Percentiles rank a stretch among this genome's conserved stretches.
phyloP scores from a whole-genome alignment of 2,797 vertebrate species.

The Odontamblyopus lacepedii region DNA sequence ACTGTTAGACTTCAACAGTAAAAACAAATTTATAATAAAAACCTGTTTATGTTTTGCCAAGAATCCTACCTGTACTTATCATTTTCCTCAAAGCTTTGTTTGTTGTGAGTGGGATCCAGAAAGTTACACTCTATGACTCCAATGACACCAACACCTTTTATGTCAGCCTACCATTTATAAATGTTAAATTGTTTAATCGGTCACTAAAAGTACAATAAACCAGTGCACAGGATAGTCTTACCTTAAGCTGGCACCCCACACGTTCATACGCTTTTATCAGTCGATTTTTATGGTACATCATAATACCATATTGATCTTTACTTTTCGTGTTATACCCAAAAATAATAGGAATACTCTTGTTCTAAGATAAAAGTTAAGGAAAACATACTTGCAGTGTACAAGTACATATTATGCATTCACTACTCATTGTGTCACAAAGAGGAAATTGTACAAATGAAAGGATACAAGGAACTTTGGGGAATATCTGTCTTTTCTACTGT shows the following conservation, averaged over 20 bases:
- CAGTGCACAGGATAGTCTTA: slow-evolving; percentile 54
- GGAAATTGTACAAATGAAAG: slow-evolving; percentile 53
- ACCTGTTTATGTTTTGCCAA: not conserved
- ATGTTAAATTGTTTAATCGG: not conserved
- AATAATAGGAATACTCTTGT: slow-evolving; percentile 82
- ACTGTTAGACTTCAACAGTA: not conserved
- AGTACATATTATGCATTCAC: not conserved
- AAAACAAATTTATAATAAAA: not conserved
- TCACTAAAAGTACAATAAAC: not conserved
- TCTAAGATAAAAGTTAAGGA: slow-evolving; percentile 77
- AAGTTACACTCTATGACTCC: slow-evolving; percentile 94
- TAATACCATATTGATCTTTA: slow-evolving; percentile 94
- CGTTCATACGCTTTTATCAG: slow-evolving; percentile 96
- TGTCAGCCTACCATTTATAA: slow-evolving; percentile 80
- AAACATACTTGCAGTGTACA: slow-evolving; percentile 11
- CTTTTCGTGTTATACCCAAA: slow-evolving; percentile 96
- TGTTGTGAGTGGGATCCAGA: slow-evolving; percentile 94
- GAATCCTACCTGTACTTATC: slow-evolving; percentile 89
- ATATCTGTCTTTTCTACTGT: slow-evolving; percentile 83
- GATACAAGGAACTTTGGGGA: slow-evolving; percentile 89
- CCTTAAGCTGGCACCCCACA: slow-evolving; percentile 90
- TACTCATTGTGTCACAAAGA: not conserved
- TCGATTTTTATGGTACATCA: slow-evolving; percentile 98
- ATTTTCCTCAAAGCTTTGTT: slow-evolving; percentile 93
- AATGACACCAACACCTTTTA: slow-evolving; percentile 90